Conservation (phyloP, 2,797 vertebrate species). For the Lutjanus argentimaculatus region DNA sequence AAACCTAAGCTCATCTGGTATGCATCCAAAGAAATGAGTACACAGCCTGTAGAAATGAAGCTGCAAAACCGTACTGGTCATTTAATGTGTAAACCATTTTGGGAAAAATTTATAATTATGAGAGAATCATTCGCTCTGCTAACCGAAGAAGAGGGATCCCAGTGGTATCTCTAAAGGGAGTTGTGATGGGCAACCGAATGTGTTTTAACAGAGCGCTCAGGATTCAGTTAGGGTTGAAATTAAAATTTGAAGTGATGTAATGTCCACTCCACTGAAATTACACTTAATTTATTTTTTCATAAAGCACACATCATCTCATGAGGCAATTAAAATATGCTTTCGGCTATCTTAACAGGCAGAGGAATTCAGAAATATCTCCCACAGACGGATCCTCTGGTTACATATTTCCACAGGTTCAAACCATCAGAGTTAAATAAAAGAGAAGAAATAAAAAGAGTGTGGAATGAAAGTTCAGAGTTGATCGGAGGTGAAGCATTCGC, state of each 20-base stretch:
- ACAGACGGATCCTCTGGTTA: constrained; percentile 25
- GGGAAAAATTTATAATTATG: constrained; percentile 31
- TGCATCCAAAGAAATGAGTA: neutral
- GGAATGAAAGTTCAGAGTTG: constrained; percentile 39
- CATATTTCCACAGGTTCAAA: constrained; percentile 31
- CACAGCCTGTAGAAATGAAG: neutral
- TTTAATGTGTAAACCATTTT: constrained; percentile 41
- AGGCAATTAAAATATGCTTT: constrained; percentile 56
- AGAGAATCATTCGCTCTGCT: constrained; percentile 25
- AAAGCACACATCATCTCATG: constrained; percentile 30
- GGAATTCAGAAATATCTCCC: constrained; percentile 35
- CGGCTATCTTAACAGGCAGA: constrained; percentile 25
- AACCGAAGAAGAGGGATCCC: constrained; percentile 22
- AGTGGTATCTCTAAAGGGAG: constrained; percentile 20
- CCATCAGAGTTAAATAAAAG: constrained; percentile 33
- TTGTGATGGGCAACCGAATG: constrained; percentile 13
- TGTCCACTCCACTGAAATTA: constrained; percentile 51
- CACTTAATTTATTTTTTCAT: constrained; percentile 32
- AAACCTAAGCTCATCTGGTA: neutral
- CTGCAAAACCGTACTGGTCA: constrained; percentile 24
- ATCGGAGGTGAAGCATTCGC: constrained; percentile 54
- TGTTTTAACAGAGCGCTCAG: constrained; percentile 26
- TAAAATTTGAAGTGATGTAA: constrained; percentile 44
- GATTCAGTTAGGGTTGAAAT: constrained; percentile 48
- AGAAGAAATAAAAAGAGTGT: constrained; percentile 32